Evolutionary conservation across 2,113 vertebrate genomes (phyloP).

Genomic region (Parus major): DNA sequence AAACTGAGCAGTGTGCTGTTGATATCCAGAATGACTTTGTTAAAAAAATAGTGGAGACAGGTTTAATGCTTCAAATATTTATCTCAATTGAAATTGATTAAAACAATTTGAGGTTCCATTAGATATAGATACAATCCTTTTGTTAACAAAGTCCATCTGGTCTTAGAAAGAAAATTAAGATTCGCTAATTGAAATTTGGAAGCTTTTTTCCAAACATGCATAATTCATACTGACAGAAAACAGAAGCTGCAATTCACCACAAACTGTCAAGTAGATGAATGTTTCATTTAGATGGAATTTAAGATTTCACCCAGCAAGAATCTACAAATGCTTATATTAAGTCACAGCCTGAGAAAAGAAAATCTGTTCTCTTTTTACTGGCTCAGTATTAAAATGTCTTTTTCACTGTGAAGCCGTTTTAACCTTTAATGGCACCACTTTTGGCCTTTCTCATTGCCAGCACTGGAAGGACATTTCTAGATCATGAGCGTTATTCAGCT

Average conservation of each 20-base stretch:
- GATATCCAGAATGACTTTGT: constrained; percentile 59
- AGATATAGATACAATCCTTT: constrained; percentile 62
- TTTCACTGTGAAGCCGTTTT: constrained; percentile 10
- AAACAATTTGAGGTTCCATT: constrained; percentile 70
- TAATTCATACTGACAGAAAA: constrained; percentile 77
- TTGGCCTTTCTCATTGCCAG: background rate
- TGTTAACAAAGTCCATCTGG: constrained; percentile 73
- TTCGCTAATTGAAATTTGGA: constrained; percentile 71
- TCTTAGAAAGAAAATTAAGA: constrained; percentile 71
- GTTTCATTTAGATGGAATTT: constrained; percentile 75
- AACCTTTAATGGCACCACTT: constrained; percentile 15
- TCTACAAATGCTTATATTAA: constrained; percentile 58
- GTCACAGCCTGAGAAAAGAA: constrained; percentile 45
- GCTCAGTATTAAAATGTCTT: constrained; percentile 2
- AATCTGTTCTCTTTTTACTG: constrained; percentile 43
- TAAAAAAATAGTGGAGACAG: constrained; percentile 53
- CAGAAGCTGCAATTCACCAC: constrained; percentile 76
- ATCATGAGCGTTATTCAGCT: background rate
- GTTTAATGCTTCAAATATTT: constrained; percentile 74
- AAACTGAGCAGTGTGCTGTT: constrained; percentile 63
- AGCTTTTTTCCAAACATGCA: constrained; percentile 74
- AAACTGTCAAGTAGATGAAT: constrained; percentile 75
- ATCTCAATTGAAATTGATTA: constrained; percentile 72
- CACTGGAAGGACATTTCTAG: background rate
- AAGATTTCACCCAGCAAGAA: constrained; percentile 69